Evolutionary conservation across 1,140 invertebrate species (phyloP).

Genomic region (Drosophila athabasca): DNA sequence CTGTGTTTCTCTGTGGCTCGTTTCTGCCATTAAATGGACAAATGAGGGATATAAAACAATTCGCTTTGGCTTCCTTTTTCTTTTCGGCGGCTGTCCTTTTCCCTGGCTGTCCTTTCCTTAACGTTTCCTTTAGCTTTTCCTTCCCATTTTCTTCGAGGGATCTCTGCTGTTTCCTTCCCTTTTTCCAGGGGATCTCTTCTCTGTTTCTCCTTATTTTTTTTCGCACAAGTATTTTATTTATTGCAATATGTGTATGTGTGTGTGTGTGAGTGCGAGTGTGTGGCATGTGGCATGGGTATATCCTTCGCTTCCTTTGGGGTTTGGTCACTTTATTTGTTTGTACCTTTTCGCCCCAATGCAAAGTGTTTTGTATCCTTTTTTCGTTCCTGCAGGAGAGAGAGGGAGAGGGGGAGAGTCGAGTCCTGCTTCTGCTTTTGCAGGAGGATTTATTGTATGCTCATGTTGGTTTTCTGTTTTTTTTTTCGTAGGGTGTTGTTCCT

Average conservation of each 20-base stretch:
- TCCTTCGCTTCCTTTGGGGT: slow-evolving; percentile 49
- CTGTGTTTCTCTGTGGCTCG: slow-evolving; percentile 59
- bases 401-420: not conserved
- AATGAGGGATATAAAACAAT: slow-evolving; percentile 84
- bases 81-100: slow-evolving; percentile 45
- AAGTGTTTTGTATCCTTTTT: slow-evolving; percentile 77
- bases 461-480: slow-evolving; percentile 35
- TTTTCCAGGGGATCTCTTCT: slow-evolving; percentile 31
- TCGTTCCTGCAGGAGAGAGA: slow-evolving; percentile 24
- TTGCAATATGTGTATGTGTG: slow-evolving; percentile 29
- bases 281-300: slow-evolving; percentile 49
- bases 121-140: slow-evolving; percentile 36
- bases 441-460: slow-evolving; percentile 70
- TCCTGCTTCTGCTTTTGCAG: slow-evolving; percentile 20
- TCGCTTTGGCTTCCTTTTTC: slow-evolving; percentile 76
- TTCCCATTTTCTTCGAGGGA: slow-evolving; percentile 25
- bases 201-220: slow-evolving; percentile 16
- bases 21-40: slow-evolving; percentile 83
- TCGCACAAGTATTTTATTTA: slow-evolving; percentile 77
- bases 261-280: slow-evolving; percentile 23
- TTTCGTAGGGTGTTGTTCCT: no score
- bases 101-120: slow-evolving; percentile 36
- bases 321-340: slow-evolving; percentile 81
- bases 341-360: slow-evolving; percentile 57
- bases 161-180: slow-evolving; percentile 23